Evolutionary conservation across 2,888 invertebrate species (phyloP), one percentile per base, ranked within the genome.

Genomic region (Hemicrepidius hirtus): DNA sequence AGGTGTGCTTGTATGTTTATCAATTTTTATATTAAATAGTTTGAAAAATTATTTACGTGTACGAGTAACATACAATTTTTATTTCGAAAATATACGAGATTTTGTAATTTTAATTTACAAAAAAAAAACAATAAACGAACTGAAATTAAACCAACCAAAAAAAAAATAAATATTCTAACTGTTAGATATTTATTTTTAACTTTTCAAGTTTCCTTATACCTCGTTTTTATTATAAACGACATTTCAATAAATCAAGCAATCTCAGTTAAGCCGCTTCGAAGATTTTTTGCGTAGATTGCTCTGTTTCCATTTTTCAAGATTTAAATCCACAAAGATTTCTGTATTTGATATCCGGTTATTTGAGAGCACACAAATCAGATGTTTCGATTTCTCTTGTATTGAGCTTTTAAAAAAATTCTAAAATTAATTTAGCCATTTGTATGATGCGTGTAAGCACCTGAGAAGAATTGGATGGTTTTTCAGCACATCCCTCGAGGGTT

Each of bases 261-360:
- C 12, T 46, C 32, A 28, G 63, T 63, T 49, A 46, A 46, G 46
- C 24, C 49, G 50, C 12, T 32, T 35, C 64, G 37, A 50, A 21
- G 10, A 50, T 64, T 64, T n/a, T 50, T 64, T 50, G 32, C 32
- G 13, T 64, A 37, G 13, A 64, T 59, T 20, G 35, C 64, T 18
- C 21, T n/a, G 50, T 24, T 20, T 21, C 50, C 50, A 50, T 50
- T 50, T 50, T 50, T 50, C 50, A 50, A 64, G 63, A 63, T 63
- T 35, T 64, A 64, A 64, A 64, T 64, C 50, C 65, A 53, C 21
- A 37, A 53, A 64, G 32, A 64, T 64, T 63, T 35, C 16, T 37
- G 53, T 21, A 53, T 53, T 65, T 40, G 50, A 53, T 53, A 37
- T 37, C 53, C 10, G 35, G 40, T 20, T 53, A 13, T 37, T 50